Base-by-base conservation (phyloP, 2,113 vertebrate species). In the Tursiops truncatus region DNA sequence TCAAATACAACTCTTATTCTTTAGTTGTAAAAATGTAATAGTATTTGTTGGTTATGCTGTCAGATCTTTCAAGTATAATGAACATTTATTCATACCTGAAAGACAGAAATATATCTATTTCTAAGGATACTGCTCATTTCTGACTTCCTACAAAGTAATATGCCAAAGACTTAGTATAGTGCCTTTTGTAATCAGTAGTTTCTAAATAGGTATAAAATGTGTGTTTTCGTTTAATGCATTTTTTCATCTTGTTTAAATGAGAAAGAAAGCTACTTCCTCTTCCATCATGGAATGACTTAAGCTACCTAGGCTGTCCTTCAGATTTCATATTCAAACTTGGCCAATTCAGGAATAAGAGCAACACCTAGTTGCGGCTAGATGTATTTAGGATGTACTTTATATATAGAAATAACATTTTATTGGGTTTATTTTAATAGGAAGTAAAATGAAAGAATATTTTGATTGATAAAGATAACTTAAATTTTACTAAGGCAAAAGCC, bases 61-160 rank as follows among this genome's bases (percentile, higher is more conserved):
- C 33, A 53, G 1, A 56, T 73, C 56, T 89, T 90, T 85, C 2
- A 80, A 31, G 23, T 60, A 62, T 68, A 21, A 26, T 89, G 56
- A 95, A 50, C 41, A 63, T 96, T 89, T 38, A 60, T 96, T 83
- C 50, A 60, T 89, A 77, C n/a, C 31, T 13, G 70, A 84, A 70
- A 93, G 53, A 63, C 44, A 65, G 50, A 95, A 90, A 80, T 62
- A 74, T 20, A 36, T 74, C 50, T 73, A 14, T 62, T 77, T 92
- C 56, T 93, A 50, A 90, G 12, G 26, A 56, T 67, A 71, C 20
- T 47, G 3, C 36, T 79, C 3, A 84, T 84, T 84, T 96, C 85
- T 95, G 71, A 70, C 62, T 96, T 96, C 25, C 36, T 44, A 25
- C 33, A 44, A 63, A 96, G n/a, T 79, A 85, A 89, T 87, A 73